phyloP scores from a whole-genome alignment of 2,797 vertebrate species.

The Emys orbicularis region DNA sequence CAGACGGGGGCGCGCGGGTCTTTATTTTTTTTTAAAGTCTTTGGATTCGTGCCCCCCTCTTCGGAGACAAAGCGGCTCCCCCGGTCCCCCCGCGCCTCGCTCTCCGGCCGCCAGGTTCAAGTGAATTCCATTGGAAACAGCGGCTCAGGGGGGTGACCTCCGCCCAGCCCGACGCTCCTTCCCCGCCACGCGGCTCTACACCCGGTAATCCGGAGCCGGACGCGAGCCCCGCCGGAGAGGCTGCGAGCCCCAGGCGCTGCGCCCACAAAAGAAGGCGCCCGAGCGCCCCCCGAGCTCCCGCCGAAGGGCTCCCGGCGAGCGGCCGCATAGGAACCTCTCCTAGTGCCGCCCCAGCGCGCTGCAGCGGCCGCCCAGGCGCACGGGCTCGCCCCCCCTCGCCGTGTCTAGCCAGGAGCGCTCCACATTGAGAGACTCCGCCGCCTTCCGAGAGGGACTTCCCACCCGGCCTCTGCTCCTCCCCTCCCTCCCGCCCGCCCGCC shows the following conservation, averaged over 20 bases:
- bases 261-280: neutral
- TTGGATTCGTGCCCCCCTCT: neutral
- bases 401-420: constrained; percentile 18
- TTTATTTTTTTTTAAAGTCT: neutral
- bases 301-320: too few relatives aligned
- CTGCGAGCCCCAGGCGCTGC: too few relatives aligned
- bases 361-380: neutral
- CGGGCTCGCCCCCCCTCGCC: constrained; percentile 18
- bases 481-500: constrained; percentile 39
- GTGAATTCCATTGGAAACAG: constrained; percentile 80
- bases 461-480: neutral
- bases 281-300: neutral
- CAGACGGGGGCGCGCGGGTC: neutral
- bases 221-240: neutral
- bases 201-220: constrained; percentile 29
- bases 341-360: neutral
- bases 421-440: constrained; percentile 43
- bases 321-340: neutral
- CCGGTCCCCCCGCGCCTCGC: constrained; percentile 47
- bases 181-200: neutral
- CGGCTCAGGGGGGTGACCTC: neutral
- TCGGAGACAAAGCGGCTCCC: constrained; percentile 39
- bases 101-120: constrained; percentile 70
- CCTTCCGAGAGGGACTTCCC: constrained; percentile 63
- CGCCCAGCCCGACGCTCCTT: constrained; percentile 1